Base-by-base conservation (phyloP, 2,888 invertebrate species). In the Monochamus alternatus region DNA sequence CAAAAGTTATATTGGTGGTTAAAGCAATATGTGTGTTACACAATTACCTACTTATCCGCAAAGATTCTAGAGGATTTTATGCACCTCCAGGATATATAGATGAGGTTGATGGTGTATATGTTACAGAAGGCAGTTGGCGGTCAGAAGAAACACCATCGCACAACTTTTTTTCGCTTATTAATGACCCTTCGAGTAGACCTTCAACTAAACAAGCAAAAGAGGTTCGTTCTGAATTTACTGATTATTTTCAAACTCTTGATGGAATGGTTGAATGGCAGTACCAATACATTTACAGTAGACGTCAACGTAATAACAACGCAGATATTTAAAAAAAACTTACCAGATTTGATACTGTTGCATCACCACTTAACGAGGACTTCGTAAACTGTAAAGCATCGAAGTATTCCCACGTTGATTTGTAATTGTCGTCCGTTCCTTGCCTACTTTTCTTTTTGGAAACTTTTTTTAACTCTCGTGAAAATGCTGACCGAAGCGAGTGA, bases 341-440 rank as follows among this genome's bases (percentile, higher is more conserved):
- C 52, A 52, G 52, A 52, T 52, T 8, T 52, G 52, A 52, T 52
- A 59, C 4, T 22, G 30, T 14, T 59, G 59, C 30, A 14, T 59
- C 59, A 9, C 59, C 59, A 59, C 59, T 59, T 59, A 59, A 59
- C 14, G 59, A 59, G 59, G 59, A 59, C 59, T 59, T 59, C 59
- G 59, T 59, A 59, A 59, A 59, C 9, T 59, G 22, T 59, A 59
- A 14, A 59, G 32, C 30, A 59, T 59, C 59, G 59, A 59, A 59
- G 59, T 59, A 59, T 59, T 59, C 59, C 59, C 59, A 59, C 3
- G 59, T 59, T 59, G 59, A 59, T 59, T 59, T 59, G 59, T 59
- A 59, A 59, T 59, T 59, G 22, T 59, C 59, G 59, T 22, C 59
- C 59, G 9, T 59, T 59, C 59, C 59, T 9, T 5, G 30, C 4